Evolutionary conservation across 2,113 vertebrate species (phyloP).

Genomic region (Anhinga rufa): DNA sequence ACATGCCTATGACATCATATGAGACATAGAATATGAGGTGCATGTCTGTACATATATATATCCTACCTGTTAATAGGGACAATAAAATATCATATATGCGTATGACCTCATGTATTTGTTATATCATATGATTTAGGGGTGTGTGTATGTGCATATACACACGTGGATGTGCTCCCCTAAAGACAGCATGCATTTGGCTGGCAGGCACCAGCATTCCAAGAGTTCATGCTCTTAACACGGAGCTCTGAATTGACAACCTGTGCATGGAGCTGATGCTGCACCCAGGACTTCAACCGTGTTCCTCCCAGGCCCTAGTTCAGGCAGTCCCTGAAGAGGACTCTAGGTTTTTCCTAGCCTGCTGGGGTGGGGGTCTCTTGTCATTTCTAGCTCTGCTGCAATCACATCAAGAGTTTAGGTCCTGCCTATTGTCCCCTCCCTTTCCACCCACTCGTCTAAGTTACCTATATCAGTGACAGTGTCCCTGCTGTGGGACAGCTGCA

Average conservation of each 20-base stretch:
- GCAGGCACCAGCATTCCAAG: conserved; percentile 29
- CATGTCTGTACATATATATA: neutral
- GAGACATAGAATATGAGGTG: neutral
- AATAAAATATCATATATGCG: neutral
- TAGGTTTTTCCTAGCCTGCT: neutral
- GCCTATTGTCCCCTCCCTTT: conserved; percentile 72
- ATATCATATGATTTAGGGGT: neutral
- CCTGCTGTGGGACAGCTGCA: conserved; percentile 95
- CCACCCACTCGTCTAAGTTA: conserved; percentile 77
- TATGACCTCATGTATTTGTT: neutral
- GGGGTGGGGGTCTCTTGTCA: neutral
- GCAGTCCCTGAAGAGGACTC: neutral
- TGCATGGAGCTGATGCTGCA: neutral
- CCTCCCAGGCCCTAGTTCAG: neutral
- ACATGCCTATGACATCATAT: conserved; percentile 8
- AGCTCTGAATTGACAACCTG: conserved; percentile 13
- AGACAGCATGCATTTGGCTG: neutral
- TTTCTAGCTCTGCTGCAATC: conserved; percentile 33
- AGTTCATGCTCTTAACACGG: conserved; percentile 11
- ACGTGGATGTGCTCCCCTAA: neutral
- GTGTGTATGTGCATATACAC: neutral
- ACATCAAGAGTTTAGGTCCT: conserved; percentile 36
- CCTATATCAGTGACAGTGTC: conserved; percentile 98
- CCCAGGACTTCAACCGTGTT: neutral
- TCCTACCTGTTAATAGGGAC: neutral